Base-by-base conservation (phyloP, 1,140 invertebrate genomes). In the Pissodes strobi region DNA sequence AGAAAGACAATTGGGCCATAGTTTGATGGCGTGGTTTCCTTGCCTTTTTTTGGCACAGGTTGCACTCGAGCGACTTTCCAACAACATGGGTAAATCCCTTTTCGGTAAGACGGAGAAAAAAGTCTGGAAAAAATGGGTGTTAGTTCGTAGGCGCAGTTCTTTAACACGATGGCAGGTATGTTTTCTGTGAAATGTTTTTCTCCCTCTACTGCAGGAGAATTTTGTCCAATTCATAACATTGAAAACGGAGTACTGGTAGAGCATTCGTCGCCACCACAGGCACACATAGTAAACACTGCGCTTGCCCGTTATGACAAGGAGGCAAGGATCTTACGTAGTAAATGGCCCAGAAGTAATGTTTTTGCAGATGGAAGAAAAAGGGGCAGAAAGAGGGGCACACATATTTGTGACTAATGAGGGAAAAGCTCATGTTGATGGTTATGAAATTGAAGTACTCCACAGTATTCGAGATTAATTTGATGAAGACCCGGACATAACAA, bases 321-420 rank as follows among this genome's bases (percentile, higher is more conserved):
- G 15, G 38, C 38, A n/a, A 1, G 38, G 2, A 13, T 13, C 38
- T 13, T 13, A 41, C 38, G 38, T 41, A 6, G 25, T 27, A 27
- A 27, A 27, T 27, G 25, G 25, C 15, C 38, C 5, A 1, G 38
- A 41, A 41, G 38, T 41, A 41, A 41, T 41, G 38, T 41, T 41
- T 5, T 5, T 41, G n/a, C 38, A 41, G 5, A 13, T 1, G 38
- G 38, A 41, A 41, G n/a, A 41, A 13, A n/a, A n/a, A n/a, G n/a
- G n/a, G n/a, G 38, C 10, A 13, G n/a, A 41, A 41, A 5, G 38
- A 27, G n/a, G 38, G 15, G 5, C 1, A 41, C 1, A 41, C 12
- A 41, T 41, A 41, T 41, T 41, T 41, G 38, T 41, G n/a, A 41
- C 15, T 41, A 41, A 41, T 41, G 38, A 27, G n/a, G 38, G 38